Evolutionary conservation across 2,888 invertebrate species (phyloP), one percentile per base, ranked within the genome.

Genomic region (Hirtodrosophila duncani): DNA sequence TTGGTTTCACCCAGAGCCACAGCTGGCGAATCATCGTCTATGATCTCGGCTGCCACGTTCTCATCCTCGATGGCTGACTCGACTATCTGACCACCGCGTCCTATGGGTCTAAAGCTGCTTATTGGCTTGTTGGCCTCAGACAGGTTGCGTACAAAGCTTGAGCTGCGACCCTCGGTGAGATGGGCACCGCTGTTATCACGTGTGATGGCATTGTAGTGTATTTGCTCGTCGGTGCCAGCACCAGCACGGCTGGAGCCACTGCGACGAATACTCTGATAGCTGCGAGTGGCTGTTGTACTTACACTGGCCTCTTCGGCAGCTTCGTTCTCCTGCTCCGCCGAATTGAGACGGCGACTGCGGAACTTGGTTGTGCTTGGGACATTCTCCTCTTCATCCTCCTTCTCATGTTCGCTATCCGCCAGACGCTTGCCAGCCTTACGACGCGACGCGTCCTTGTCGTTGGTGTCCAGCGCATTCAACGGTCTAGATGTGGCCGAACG

Each of bases 341-440:
- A 62, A 3, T 68, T 77, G 0, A 74, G 9, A n/a, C 66, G 65
- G 1, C 67, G 67, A 41, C 55, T 45, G 16, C 63, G 56, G 17
- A 55, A 65, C 16, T 62, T 56, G 5, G 16, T 39, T 18, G 20
- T 16, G 6, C 20, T 34, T 16, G 26, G 36, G 2, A 20, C 6
- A 8, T 36, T 30, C 17, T 45, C 21, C 0, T 27, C 55, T n/a
- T 14, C 13, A 14, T 29, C 14, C 17, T 45, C 21, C n/a, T n/a
- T 11, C 6, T 17, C 33, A 9, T 9, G 36, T 3, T 29, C 51
- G 4, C 26, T 31, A 8, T 72, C 33, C 3, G 38, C 58, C 42
- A 83, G 63, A 34, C 71, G 74, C 61, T 83, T 82, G 55, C 75
- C 80, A 45, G 78, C 71, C 56, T 71, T 68, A 52, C 67, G 80